Base-by-base conservation (phyloP, 2,797 vertebrate genomes). In the Tarsius wallacei region DNA sequence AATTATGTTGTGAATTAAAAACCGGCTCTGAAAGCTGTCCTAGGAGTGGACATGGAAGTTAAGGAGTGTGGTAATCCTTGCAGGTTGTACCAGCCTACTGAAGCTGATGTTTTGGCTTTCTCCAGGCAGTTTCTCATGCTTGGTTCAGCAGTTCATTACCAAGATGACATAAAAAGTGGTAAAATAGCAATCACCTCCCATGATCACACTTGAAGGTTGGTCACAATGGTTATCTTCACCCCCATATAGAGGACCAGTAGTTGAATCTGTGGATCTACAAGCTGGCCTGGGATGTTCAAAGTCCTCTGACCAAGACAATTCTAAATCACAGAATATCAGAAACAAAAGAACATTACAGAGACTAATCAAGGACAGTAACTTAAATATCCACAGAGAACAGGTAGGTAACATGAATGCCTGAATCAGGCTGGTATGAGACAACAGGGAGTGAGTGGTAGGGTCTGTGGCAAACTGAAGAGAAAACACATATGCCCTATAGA, bases 401-500 rank as follows among this genome's bases (percentile, higher is more conserved):
- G 53, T 28, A 10, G 7, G 28, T 80, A 73, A 61, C 0, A 76
- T 42, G 33, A 87, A 64, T 28, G 26, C 70, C 36, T 59, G 14
- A 90, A 55, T 88, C 12, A 26, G 31, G 7, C 33, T 36, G 2
- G 4, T 21, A 17, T 51, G 21, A 66, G 61, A 77, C 16, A 88
- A 85, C 3, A 88, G 21, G 0, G 22, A 83, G 9, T 19, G 22
- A 83, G 9, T 19, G 19, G 26, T 11, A 36, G 4, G 4, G 21
- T 82, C 71, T 73, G 31, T 71, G 84, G 68, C 15, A 94, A 94
- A 96, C 59, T 84, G 57, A 80, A 85, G 31, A 90, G 53, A 74
- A 15, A 92, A 92, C 9, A 8, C 1, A 15, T 61, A 31, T 42
- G 51, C 21, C 6, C 16, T 21, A 14, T 6, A 53, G 51, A 17